These are phyloP conservation scores for Scotopteryx bipunctaria DNA, from an alignment of 2,888 invertebrate genomes.

Conservation along the genomic window DNA sequence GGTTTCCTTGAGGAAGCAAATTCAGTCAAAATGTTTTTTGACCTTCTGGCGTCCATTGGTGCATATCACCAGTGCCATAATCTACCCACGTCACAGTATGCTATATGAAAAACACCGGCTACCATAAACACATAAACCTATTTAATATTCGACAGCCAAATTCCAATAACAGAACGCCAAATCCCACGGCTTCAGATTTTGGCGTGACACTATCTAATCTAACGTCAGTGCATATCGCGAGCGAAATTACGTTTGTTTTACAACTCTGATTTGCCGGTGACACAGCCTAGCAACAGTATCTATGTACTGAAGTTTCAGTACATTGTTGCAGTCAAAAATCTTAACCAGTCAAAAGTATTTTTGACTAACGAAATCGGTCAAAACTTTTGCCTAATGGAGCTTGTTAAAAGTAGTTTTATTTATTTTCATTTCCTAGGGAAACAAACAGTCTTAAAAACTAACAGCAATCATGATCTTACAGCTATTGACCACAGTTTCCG, in stretches of 20 bases:
- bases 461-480: too few relatives aligned
- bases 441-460: too few relatives aligned
- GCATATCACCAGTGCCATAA: slow-evolving; percentile 2
- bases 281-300: slow-evolving; percentile 5
- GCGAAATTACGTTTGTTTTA: slow-evolving; percentile 82
- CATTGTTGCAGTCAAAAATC: too few relatives aligned
- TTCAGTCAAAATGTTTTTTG: too few relatives aligned
- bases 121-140: slow-evolving; percentile 27
- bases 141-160: slow-evolving; percentile 42
- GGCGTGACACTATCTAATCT: slow-evolving; percentile 75
- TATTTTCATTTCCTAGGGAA: too few relatives aligned
- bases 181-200: slow-evolving; percentile 81
- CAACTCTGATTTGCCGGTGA: slow-evolving; percentile 75
- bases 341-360: too few relatives aligned
- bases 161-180: slow-evolving; percentile 70
- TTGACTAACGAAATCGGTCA: too few relatives aligned
- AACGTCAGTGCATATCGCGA: slow-evolving; percentile 66
- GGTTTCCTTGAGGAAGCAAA: too few relatives aligned
- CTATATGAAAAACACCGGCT: slow-evolving; percentile 23
- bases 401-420: too few relatives aligned
- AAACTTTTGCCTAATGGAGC: too few relatives aligned
- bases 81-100: slow-evolving; percentile 23
- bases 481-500: too few relatives aligned
- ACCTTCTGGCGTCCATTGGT: neutral
- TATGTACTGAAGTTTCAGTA: slow-evolving; percentile 4